Evolutionary conservation across 2,888 invertebrate genomes (phyloP), one percentile per base, ranked within the genome.

Genomic region (Caenorhabditis macrosperma): DNA sequence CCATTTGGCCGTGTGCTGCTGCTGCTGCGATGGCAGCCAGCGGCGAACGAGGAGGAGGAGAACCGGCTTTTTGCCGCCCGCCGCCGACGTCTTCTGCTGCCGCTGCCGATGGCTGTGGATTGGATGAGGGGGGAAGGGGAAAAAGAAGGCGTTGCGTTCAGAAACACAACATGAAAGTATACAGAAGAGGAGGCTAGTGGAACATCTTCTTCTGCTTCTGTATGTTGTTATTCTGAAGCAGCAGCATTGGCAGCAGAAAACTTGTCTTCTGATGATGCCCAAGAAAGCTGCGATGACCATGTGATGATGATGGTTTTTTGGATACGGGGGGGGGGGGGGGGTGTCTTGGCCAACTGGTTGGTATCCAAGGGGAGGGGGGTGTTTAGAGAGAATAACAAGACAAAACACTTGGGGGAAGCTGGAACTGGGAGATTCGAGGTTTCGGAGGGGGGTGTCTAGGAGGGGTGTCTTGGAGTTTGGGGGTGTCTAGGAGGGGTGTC

Each of bases 171-270:
- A 54, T 60, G 60, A 71, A 63, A 72, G 72, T 72, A 72, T 72
- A 64, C 57, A 64, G 55, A 55, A 63, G 33, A 17, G 24, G 44
- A n/a, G 15, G 35, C 26, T 44, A 26, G 72, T 72, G 74, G 74
- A 74, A 74, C 74, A 74, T 59, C 64, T 74, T 54, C 35, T 54
- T 54, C 72, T 74, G 50, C 55, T 63, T 74, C n/a, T n/a, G n/a
- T n/a, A 74, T 74, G 74, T 74, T 74, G 74, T 74, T 74, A 63
- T 74, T 74, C 57, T 74, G 64, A 52, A 33, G 54, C 61, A 57
- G 46, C 50, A 52, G 46, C 35, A 59, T 60, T 52, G 61, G 38
- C 44, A 26, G n/a, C n/a, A 35, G 60, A 41, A 52, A 41, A 35
- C 44, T 52, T 54, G 44, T 22, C 50, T n/a, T 35, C 44, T 59